Evolutionary conservation across 2,113 vertebrate genomes (phyloP), one percentile per base, ranked within the genome.

Genomic region (Anguilla japonica): DNA sequence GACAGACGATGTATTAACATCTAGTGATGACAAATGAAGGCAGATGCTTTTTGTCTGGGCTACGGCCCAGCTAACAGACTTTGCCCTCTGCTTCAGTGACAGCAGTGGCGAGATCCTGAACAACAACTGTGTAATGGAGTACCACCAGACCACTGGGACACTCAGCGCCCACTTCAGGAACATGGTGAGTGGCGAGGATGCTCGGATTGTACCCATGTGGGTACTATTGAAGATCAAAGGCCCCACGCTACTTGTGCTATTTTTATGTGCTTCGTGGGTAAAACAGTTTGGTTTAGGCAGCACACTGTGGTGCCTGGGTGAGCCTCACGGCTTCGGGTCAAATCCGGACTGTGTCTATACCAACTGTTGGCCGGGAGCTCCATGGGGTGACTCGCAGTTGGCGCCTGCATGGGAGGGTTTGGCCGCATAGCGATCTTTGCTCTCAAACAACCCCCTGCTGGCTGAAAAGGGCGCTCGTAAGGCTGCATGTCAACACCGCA

Each of bases 101-200:
- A 97, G 96, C 95, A 99, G 98, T 0, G 98, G 98, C 0, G 98
- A 99, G 91, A 99, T 99, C 93, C 91, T 99, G 87, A 99, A 99
- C 94, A 99, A 99, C 91, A 98, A 98, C 93, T 99, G 98, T 0
- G 98, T 99, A 88, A 99, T 99, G 98, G 98, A 99, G 88, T 99
- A 98, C 86, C 98, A 99, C 92, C 98, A 99, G 89, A 97, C 98
- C 86, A 98, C 97, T 0, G 96, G 98, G 7, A 99, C 98, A 0
- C 97, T 99, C 88, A 99, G 98, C 0, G 97, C 98, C 26, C 98
- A 99, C 93, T 99, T 99, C 93, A 96, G 98, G 81, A 99, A 99
- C 94, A 98, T 99, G 98, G 98, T 99, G 91, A 96, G 95, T 0
- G 56, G 81, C 5, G 29, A 16, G 18, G 83, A 56, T 1, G 4